phyloP scores from a whole-genome alignment of 2,797 vertebrate genomes.

The Knipowitschia caucasica region DNA sequence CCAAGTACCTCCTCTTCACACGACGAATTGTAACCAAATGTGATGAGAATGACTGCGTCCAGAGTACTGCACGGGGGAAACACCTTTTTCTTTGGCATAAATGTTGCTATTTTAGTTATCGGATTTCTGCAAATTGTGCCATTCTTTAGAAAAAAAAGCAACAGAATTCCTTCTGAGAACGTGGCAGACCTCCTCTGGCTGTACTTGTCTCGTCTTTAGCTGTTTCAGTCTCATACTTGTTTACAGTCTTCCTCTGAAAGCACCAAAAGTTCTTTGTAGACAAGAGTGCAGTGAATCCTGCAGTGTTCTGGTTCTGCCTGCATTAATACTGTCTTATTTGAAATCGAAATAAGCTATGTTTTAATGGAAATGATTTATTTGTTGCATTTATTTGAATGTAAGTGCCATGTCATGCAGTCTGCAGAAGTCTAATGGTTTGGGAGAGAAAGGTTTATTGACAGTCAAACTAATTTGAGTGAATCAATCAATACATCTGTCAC shows the following conservation, averaged over 20 bases:
- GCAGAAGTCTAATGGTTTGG: conserved; percentile 21
- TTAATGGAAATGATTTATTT: conserved; percentile 50
- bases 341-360: conserved; percentile 33
- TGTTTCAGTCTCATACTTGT: conserved; percentile 34
- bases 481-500: conserved; percentile 32
- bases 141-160: conserved; percentile 20
- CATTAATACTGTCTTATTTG: conserved; percentile 22
- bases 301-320: conserved; percentile 22
- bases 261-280: conserved; percentile 31
- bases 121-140: conserved; percentile 22
- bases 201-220: conserved; percentile 10
- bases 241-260: conserved; percentile 51
- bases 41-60: background rate
- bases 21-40: conserved; percentile 7
- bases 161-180: conserved; percentile 11
- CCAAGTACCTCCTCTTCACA: conserved; percentile 5
- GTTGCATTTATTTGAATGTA: conserved; percentile 44
- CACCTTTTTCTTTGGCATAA: conserved; percentile 28
- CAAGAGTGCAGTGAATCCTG: conserved; percentile 24
- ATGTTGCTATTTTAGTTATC: conserved; percentile 12
- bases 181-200: conserved; percentile 14
- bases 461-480: conserved; percentile 26
- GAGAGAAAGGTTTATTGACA: conserved; percentile 21
- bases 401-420: conserved; percentile 62
- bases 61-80: conserved; percentile 29